These are phyloP conservation scores for Oryzias curvinotus DNA, from an alignment of 2,113 vertebrate species.

Conservation along the genomic window DNA sequence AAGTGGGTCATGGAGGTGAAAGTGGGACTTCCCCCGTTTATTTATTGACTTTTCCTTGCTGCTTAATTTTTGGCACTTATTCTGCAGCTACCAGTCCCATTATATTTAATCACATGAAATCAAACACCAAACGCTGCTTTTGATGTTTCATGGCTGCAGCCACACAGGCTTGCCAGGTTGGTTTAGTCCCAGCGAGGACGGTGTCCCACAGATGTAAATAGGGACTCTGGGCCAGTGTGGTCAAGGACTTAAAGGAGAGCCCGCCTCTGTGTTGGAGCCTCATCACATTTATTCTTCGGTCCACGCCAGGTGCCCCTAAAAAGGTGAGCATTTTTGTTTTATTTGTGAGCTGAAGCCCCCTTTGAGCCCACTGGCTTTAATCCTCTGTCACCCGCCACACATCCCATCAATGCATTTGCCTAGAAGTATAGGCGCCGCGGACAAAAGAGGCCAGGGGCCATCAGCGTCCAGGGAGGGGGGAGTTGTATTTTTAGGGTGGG, in stretches of 20 bases:
- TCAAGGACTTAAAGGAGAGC: constrained; percentile 55
- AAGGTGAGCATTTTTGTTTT: constrained; percentile 75
- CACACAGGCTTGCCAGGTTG: constrained; percentile 43
- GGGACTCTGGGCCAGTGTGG: constrained; percentile 44
- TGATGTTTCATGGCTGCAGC: constrained; percentile 51
- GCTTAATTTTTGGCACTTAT: constrained; percentile 36
- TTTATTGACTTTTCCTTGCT: constrained; percentile 45
- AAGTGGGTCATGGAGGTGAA: constrained; percentile 34
- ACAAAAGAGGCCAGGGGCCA: constrained; percentile 72
- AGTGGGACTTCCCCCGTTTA: constrained; percentile 46
- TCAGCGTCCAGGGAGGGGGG: constrained; percentile 40
- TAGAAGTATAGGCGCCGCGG: constrained; percentile 68
- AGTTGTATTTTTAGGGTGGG: constrained; percentile 75
- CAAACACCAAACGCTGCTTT: constrained; percentile 52
- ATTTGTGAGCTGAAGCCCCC: constrained; percentile 72
- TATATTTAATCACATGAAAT: constrained; percentile 54
- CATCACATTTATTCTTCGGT: constrained; percentile 59
- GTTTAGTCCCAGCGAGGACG: constrained; percentile 50
- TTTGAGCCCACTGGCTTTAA: constrained; percentile 65
- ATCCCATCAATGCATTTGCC: constrained; percentile 72
- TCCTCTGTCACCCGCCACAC: constrained; percentile 69
- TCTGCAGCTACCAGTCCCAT: constrained; percentile 9
- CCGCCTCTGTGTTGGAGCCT: constrained; percentile 5
- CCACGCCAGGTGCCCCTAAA: constrained; percentile 52
- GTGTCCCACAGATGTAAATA: constrained; percentile 60